Conservation (phyloP, 2,797 vertebrate species). For the Sebastes hubbsi region DNA sequence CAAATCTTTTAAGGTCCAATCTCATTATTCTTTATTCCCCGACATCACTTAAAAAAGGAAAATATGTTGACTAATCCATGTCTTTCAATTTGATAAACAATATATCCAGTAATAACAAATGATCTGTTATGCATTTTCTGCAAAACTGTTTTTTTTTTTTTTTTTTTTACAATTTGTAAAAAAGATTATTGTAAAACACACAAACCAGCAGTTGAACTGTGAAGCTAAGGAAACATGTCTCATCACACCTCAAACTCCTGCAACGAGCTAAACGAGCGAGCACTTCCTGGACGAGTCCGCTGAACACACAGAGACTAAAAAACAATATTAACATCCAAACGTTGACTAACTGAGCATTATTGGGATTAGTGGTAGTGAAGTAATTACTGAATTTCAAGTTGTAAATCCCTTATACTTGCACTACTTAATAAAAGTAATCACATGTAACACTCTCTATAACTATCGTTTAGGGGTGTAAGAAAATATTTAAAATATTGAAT, state of each 20-base stretch:
- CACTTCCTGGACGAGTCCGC: no score
- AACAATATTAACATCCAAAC: not conserved
- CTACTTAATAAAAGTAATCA: not conserved
- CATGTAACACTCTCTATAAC: not conserved
- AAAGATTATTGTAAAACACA: no score
- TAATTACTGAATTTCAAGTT: not conserved
- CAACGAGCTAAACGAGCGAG: no score
- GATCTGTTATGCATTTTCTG: not conserved
- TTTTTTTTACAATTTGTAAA: no score
- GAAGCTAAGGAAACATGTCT: no score
- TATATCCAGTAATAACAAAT: not conserved
- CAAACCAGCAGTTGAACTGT: no score
- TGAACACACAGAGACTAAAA: no score
- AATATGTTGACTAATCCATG: not conserved
- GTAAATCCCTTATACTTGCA: not conserved
- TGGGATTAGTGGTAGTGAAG: not conserved
- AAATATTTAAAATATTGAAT: no score
- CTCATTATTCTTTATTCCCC: not conserved
- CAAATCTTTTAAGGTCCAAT: not conserved
- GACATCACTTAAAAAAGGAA: not conserved
- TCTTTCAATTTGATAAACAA: not conserved
- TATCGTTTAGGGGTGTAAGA: not conserved
- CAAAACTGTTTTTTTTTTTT: no score
- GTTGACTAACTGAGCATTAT: no score
- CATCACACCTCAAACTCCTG: no score